Percentiles rank a stretch among this genome's conserved stretches.
phyloP scores from a whole-genome alignment of 2,113 vertebrate genomes.

The Lamprotornis superbus region DNA sequence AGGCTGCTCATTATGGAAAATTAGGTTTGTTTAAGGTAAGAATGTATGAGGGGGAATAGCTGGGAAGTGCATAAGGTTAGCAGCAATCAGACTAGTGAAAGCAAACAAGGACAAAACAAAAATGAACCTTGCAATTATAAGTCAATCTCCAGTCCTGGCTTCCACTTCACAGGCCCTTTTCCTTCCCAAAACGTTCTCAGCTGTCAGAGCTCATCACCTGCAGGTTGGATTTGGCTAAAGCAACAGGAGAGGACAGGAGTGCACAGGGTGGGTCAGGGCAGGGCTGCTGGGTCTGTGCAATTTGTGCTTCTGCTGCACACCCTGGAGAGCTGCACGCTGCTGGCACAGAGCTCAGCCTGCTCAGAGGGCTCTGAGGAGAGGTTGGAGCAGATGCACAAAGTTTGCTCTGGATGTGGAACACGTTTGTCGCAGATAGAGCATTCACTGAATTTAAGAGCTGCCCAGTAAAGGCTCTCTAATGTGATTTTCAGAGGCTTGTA shows the following conservation, averaged over 20 bases:
- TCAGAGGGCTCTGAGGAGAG: background rate
- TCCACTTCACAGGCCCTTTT: background rate
- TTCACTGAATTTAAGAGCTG: constrained; percentile 6
- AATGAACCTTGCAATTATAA: background rate
- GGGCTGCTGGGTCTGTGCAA: too few species aligned
- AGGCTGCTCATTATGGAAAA: background rate
- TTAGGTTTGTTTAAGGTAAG: background rate
- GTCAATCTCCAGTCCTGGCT: background rate
- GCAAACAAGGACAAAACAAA: background rate
- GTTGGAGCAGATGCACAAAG: background rate
- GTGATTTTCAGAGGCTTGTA: constrained; percentile 42
- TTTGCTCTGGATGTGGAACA: constrained; percentile 14
- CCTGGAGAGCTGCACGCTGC: background rate
- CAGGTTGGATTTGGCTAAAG: background rate
- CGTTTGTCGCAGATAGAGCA: background rate
- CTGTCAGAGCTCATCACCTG: background rate
- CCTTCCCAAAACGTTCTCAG: background rate
- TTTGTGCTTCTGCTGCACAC: too few species aligned
- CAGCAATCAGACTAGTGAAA: background rate
- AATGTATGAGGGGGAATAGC: background rate
- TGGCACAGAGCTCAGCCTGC: background rate
- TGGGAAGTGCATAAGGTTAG: background rate
- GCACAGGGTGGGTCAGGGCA: fast-evolving
- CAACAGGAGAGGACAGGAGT: background rate
- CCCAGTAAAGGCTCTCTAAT: background rate